Conservation (phyloP, 2,888 invertebrate genomes). For the Biston betularia region DNA sequence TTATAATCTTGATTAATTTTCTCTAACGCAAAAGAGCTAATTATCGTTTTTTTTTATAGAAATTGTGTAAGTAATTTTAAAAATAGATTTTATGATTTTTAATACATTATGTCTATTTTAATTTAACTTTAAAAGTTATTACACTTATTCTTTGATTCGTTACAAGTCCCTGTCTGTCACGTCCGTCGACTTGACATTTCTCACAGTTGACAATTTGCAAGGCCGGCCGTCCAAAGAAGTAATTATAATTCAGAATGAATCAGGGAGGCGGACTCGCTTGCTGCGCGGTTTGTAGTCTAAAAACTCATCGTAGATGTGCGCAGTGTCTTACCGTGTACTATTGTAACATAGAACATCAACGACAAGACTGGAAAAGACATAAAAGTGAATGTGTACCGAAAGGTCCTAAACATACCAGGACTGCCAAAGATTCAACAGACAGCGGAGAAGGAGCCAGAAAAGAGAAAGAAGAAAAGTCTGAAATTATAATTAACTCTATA, state of each 20-base stretch:
- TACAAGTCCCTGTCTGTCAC: slow-evolving; percentile 27
- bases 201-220: slow-evolving; percentile 59
- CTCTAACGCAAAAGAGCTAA: no score
- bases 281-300: slow-evolving; percentile 88
- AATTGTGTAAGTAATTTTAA: not conserved
- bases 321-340: slow-evolving; percentile 91
- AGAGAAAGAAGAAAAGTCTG: slow-evolving; percentile 53
- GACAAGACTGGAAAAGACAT: slow-evolving; percentile 92
- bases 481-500: slow-evolving; percentile 45
- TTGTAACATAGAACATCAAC: slow-evolving; percentile 93
- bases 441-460: slow-evolving; percentile 59
- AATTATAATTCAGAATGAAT: slow-evolving; percentile 81
- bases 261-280: slow-evolving; percentile 75
- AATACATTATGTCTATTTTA: no score
- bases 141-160: no score
- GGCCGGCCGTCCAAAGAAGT: slow-evolving; percentile 66
- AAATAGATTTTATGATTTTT: not conserved
- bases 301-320: slow-evolving; percentile 89
- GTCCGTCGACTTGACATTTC: slow-evolving; percentile 59
- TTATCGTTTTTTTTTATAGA: no score
- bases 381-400: slow-evolving; percentile 86
- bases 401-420: slow-evolving; percentile 62
- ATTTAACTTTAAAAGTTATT: slow-evolving; percentile 8
- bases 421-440: slow-evolving; percentile 57
- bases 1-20: no score